These are phyloP conservation scores for Poeciliopsis paucimaculata DNA, from an alignment of 2,797 vertebrate species.

Conservation along the genomic window DNA sequence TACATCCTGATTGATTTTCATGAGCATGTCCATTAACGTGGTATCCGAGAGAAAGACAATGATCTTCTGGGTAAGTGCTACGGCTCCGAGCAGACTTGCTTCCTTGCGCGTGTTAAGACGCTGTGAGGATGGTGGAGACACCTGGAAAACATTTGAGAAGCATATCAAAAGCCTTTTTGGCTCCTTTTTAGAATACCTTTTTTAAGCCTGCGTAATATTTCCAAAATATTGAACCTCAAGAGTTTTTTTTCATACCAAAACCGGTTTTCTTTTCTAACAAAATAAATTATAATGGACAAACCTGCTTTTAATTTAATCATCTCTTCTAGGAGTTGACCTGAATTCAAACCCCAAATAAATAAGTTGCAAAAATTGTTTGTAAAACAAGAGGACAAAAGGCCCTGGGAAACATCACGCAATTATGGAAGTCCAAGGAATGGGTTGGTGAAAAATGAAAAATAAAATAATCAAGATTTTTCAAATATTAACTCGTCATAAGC, in stretches of 20 bases:
- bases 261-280: background rate
- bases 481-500: no score
- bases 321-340: background rate
- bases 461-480: background rate
- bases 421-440: no score
- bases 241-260: background rate
- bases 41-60: slow-evolving; percentile 95
- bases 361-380: background rate
- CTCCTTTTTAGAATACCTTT: background rate
- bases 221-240: background rate
- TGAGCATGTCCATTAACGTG: slow-evolving; percentile 97
- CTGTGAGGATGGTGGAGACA: slow-evolving; percentile 84
- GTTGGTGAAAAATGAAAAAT: background rate
- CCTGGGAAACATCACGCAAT: background rate
- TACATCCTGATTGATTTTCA: slow-evolving; percentile 96
- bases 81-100: slow-evolving; percentile 91
- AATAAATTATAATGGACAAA: background rate
- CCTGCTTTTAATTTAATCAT: background rate
- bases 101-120: slow-evolving; percentile 97
- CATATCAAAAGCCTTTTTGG: background rate
- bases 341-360: background rate
- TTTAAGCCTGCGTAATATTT: background rate
- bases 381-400: background rate
- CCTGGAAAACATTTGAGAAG: slow-evolving; percentile 74
- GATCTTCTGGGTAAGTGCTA: slow-evolving; percentile 93